A percentile compares a stretch with the other conserved stretches of the same genome.
These are phyloP conservation scores for Lepidurus couesii DNA, from an alignment of 1,140 invertebrate species.

Conservation along the genomic window DNA sequence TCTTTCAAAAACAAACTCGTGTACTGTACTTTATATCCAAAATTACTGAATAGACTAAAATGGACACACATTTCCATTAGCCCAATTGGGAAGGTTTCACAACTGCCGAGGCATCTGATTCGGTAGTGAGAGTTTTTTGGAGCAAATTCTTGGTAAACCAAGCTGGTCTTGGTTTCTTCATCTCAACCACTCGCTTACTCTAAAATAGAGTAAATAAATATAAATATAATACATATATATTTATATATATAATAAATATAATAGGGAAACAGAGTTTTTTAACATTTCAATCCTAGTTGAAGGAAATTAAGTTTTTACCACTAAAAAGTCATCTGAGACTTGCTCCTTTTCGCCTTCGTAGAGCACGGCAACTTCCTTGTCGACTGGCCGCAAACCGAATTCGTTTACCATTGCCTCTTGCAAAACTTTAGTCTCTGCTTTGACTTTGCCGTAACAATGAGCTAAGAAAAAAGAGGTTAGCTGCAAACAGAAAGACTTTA, in stretches of 20 bases:
- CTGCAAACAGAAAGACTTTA: too few relatives aligned
- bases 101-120: conserved; percentile 43
- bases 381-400: conserved; percentile 62
- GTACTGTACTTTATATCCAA: conserved; percentile 13
- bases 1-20: not conserved
- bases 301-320: conserved; percentile 43
- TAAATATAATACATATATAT: not conserved
- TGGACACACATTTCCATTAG: conserved; percentile 24
- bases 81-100: conserved; percentile 36
- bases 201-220: conserved; percentile 41
- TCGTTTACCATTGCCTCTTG: conserved; percentile 64
- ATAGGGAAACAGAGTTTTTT: too few relatives aligned
- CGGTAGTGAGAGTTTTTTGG: conserved; percentile 53
- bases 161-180: conserved; percentile 61
- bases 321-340: conserved; percentile 39
- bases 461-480: conserved; percentile 45
- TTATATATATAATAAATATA: too few relatives aligned
- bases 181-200: conserved; percentile 64
- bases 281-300: not conserved
- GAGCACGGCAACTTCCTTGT: conserved; percentile 74
- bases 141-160: conserved; percentile 78
- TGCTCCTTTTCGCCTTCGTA: conserved; percentile 70
- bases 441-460: conserved; percentile 74
- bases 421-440: conserved; percentile 69
- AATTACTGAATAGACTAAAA: conserved; percentile 28